Percentiles rank a stretch among this genome's conserved stretches.
phyloP scores from a whole-genome alignment of 2,113 vertebrate species.

The Bambusicola thoracicus region DNA sequence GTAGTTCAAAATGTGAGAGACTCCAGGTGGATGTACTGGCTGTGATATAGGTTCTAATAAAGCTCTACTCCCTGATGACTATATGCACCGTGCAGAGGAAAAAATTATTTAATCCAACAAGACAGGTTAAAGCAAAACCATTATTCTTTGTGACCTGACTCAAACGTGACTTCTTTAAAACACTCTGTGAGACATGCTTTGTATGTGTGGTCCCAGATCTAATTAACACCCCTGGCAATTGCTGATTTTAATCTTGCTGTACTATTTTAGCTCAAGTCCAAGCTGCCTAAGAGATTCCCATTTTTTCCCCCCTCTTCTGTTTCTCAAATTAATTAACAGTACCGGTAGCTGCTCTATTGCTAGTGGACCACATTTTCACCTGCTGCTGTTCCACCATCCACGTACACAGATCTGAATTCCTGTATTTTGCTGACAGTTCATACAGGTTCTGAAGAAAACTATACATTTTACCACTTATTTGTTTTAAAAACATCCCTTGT shows the following conservation, averaged over 20 bases:
- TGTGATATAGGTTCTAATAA: constrained; percentile 14
- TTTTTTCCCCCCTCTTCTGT: constrained; percentile 14
- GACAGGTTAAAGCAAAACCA: not conserved
- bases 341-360: not conserved
- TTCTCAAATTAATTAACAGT: constrained; percentile 38
- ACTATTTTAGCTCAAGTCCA: constrained; percentile 26
- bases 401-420: not conserved
- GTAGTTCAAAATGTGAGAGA: not conserved
- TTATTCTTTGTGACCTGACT: constrained; percentile 10
- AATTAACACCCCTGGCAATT: constrained; percentile 43
- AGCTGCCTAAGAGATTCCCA: not conserved
- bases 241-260: constrained; percentile 41
- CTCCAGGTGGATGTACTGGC: not conserved
- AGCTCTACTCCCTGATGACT: constrained; percentile 5
- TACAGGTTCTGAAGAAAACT: not conserved
- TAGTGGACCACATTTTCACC: not conserved
- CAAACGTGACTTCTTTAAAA: not conserved
- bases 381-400: not conserved
- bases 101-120: not conserved
- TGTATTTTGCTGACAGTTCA: not conserved
- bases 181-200: not conserved
- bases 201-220: constrained; percentile 1
- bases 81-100: not conserved
- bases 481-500: not conserved
- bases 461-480: not conserved